Evolutionary conservation across 2,888 invertebrate species (phyloP).

Genomic region (Sesamia inferens): DNA sequence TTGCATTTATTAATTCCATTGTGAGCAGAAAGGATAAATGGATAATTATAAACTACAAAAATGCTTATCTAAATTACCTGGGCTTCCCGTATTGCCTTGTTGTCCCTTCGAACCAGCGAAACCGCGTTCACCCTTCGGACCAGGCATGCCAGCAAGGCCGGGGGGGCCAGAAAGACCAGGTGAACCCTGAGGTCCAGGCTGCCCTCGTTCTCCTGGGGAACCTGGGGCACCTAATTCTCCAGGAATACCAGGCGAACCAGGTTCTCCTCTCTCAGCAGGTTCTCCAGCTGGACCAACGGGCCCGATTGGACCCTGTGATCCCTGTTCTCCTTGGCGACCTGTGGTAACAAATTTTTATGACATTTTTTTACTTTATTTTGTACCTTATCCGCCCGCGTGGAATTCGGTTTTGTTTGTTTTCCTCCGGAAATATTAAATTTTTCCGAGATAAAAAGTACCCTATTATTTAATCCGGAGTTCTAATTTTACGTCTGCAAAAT

Average conservation of each 20-base stretch:
- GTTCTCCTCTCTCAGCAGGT: constrained; percentile 94
- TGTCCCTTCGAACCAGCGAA: constrained; percentile 93
- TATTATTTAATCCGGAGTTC: too few species aligned
- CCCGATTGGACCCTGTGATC: constrained; percentile 93
- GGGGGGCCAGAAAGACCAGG: constrained; percentile 93
- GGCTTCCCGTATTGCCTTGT: constrained; percentile 92
- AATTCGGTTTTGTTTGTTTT: too few species aligned
- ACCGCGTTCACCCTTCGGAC: constrained; percentile 94
- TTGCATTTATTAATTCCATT: background rate
- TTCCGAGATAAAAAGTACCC: too few species aligned
- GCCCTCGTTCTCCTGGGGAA: constrained; percentile 93
- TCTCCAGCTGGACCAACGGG: constrained; percentile 94
- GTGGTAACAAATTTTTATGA: constrained; percentile 5
- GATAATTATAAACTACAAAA: background rate
- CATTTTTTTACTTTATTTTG: background rate
- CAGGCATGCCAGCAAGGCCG: constrained; percentile 92
- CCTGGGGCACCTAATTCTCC: constrained; percentile 94
- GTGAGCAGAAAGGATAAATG: background rate
- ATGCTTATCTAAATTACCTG: constrained; percentile 79
- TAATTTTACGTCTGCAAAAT: too few species aligned
- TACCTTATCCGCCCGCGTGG: too few species aligned
- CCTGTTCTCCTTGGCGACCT: constrained; percentile 94
- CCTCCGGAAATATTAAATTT: too few species aligned
- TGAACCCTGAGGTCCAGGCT: constrained; percentile 92
- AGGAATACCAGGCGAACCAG: constrained; percentile 92